phyloP scores from a whole-genome alignment of 2,113 vertebrate genomes.

The Tylochromis polylepis region DNA sequence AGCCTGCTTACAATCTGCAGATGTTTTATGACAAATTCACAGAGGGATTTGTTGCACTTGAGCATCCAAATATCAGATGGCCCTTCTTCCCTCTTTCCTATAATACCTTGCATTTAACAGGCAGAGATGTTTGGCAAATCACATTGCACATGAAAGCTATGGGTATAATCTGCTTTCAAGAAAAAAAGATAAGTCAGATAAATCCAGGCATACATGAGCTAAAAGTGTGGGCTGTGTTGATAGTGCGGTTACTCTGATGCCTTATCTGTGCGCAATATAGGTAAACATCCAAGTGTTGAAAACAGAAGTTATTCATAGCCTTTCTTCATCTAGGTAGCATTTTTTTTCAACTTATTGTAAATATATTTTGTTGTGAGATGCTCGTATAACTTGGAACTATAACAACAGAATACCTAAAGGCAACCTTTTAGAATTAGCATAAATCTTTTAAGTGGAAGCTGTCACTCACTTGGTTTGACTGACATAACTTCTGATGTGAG shows the following conservation, averaged over 20 bases:
- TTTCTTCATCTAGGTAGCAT: not conserved
- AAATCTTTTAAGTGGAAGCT: constrained; percentile 64
- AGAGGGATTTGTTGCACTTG: constrained; percentile 39
- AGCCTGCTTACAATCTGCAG: constrained; percentile 17
- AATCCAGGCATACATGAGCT: not conserved
- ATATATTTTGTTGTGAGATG: not conserved
- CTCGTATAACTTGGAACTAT: not conserved
- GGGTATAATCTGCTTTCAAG: constrained; percentile 25
- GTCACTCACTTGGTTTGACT: constrained; percentile 51
- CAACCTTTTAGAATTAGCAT: constrained; percentile 50
- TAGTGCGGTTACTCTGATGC: not conserved
- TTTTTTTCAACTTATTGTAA: not conserved
- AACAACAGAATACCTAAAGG: not conserved
- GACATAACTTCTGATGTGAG: constrained; percentile 33
- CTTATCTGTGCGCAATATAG: not conserved
- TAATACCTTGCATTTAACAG: constrained; percentile 4
- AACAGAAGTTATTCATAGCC: not conserved
- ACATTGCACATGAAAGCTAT: constrained; percentile 12
- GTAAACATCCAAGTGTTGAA: not conserved
- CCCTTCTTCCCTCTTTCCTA: not conserved
- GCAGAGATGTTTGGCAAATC: constrained; percentile 3
- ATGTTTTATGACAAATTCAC: constrained; percentile 10
- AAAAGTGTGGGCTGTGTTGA: not conserved
- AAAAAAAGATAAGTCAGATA: not conserved
- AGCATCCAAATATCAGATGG: constrained; percentile 16